phyloP scores from a whole-genome alignment of 64 coral and sea anemone species.

The Anthopleura sola region DNA sequence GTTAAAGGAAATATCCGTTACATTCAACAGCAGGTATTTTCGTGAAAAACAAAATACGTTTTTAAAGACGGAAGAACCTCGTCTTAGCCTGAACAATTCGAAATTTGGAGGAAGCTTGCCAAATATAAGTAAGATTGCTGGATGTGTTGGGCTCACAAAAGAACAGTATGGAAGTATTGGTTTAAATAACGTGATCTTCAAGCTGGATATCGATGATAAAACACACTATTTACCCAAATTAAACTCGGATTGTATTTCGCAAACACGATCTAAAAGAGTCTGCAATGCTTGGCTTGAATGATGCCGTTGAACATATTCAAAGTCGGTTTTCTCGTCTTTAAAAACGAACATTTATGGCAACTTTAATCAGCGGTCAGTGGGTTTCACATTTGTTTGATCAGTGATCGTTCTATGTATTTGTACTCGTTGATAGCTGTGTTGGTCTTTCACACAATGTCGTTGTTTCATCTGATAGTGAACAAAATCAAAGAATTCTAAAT shows the following conservation, averaged over 20 bases:
- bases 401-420: not conserved
- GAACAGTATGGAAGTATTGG: not conserved
- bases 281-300: not conserved
- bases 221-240: not conserved
- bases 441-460: too few relatives aligned
- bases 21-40: not conserved
- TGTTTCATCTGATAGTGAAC: too few relatives aligned
- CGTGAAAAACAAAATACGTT: not conserved
- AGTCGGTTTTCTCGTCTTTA: not conserved
- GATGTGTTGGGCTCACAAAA: not conserved
- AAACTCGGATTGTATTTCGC: not conserved
- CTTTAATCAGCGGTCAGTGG: not conserved
- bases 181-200: not conserved
- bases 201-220: not conserved
- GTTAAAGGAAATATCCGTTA: not conserved
- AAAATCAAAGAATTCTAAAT: too few relatives aligned
- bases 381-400: not conserved
- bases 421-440: not conserved
- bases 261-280: not conserved
- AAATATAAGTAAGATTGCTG: not conserved
- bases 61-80: not conserved
- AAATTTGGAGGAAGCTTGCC: not conserved
- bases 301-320: not conserved
- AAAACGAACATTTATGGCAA: not conserved
- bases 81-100: not conserved